phyloP scores from a whole-genome alignment of 2,888 invertebrate species.

The Panzeria rudis region DNA sequence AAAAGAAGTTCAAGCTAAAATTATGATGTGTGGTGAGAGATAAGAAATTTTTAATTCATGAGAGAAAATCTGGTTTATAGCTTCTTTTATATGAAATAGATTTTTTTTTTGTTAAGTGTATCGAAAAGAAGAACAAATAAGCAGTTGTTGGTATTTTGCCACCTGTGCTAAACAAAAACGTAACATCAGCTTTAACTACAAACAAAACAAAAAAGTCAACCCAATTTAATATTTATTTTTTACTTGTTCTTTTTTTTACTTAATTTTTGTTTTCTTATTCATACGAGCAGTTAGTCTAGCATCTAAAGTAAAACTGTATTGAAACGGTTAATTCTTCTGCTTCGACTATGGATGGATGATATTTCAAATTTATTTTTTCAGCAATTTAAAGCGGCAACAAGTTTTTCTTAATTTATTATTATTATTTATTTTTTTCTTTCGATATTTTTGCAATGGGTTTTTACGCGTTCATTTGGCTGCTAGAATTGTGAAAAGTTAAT shows the following conservation, averaged over 20 bases:
- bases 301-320: constrained; percentile 30
- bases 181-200: constrained; percentile 10
- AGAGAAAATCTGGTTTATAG: constrained; percentile 36
- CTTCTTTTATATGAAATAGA: constrained; percentile 11
- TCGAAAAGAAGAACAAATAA: background rate
- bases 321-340: constrained; percentile 46
- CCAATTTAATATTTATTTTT: constrained; percentile 32
- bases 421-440: background rate
- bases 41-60: constrained; percentile 42
- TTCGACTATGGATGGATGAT: constrained; percentile 46
- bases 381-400: constrained; percentile 21
- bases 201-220: constrained; percentile 40
- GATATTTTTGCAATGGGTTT: constrained; percentile 15
- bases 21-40: constrained; percentile 55
- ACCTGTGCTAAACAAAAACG: constrained; percentile 52
- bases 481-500: constrained; percentile 46
- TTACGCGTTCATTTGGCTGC: constrained; percentile 24
- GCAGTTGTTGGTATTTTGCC: constrained; percentile 35
- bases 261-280: constrained; percentile 32
- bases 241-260: constrained; percentile 24
- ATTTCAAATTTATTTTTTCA: constrained; percentile 58
- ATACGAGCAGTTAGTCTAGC: background rate
- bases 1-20: constrained; percentile 28
- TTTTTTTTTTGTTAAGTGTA: constrained; percentile 11
- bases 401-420: constrained; percentile 33